These are phyloP conservation scores for Camponotus fellah DNA, from an alignment of 2,888 invertebrate species.

Conservation along the genomic window DNA sequence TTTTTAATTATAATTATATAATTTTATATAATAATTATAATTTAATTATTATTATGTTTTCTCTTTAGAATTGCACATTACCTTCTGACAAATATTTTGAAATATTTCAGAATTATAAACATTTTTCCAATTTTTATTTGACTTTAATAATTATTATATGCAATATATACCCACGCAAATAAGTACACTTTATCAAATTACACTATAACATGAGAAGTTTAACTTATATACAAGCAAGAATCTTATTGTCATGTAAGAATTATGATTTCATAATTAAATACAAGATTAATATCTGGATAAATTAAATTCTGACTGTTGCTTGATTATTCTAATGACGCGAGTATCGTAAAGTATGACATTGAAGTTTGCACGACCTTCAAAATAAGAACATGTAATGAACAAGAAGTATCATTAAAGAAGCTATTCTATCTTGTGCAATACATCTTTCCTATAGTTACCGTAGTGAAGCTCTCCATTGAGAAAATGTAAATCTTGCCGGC, in stretches of 20 bases:
- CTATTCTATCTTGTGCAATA: background rate
- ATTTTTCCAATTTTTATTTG: background rate
- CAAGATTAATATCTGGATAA: background rate
- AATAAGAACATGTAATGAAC: background rate
- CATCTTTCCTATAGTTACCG: conserved; percentile 28
- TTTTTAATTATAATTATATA: no score
- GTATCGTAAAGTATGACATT: conserved; percentile 64
- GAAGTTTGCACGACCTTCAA: conserved; percentile 63
- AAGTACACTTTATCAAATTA: background rate
- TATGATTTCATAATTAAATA: background rate
- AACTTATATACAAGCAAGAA: background rate
- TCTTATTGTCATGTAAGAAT: background rate
- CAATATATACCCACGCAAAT: background rate
- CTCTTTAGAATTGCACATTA: background rate
- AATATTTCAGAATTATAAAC: background rate
- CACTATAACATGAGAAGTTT: no score
- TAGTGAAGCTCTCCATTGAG: conserved; percentile 42
- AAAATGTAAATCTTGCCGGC: conserved; percentile 54
- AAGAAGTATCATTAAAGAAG: background rate
- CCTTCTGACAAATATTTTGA: background rate
- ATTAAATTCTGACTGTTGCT: background rate
- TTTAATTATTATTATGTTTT: background rate
- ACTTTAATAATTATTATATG: background rate
- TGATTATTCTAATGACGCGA: conserved; percentile 57
- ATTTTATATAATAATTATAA: no score